A percentile compares a stretch with the other conserved stretches of the same genome.
These are phyloP conservation scores for Bursaphelenchus mucronatus DNA, from an alignment of 1,140 invertebrate species.

Conservation along the genomic window DNA sequence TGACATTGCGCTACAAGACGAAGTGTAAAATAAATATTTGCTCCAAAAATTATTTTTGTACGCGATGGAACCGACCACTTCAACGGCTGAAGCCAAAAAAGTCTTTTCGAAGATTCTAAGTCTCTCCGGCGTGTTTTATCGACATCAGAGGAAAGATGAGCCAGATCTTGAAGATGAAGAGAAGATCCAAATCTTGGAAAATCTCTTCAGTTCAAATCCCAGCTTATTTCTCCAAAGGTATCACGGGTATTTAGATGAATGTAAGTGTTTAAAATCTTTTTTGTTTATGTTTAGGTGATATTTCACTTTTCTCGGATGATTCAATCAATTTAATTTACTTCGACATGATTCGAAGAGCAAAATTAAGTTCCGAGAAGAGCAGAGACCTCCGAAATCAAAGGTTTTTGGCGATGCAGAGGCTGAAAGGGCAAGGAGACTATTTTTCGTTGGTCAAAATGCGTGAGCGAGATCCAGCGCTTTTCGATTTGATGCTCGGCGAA, in stretches of 20 bases:
- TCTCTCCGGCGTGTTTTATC: too few relatives aligned
- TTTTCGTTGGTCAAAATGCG: constrained; percentile 89
- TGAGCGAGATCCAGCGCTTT: constrained; percentile 78
- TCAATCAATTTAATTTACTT: constrained; percentile 4
- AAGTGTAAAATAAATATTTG: too few relatives aligned
- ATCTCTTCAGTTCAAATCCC: constrained; percentile 41
- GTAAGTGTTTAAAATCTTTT: constrained; percentile 25
- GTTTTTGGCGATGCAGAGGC: constrained; percentile 74
- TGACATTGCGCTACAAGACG: too few relatives aligned
- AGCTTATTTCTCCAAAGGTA: constrained; percentile 49
- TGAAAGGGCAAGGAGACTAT: constrained; percentile 72
- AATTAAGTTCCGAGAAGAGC: constrained; percentile 63
- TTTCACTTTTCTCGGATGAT: constrained; percentile 25
- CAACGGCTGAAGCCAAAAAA: too few relatives aligned
- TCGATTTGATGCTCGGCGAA: constrained; percentile 79
- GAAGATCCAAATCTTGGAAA: constrained; percentile 35
- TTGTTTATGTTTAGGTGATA: constrained; percentile 14
- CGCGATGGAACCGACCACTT: too few relatives aligned
- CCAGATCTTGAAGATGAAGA: constrained; percentile 36
- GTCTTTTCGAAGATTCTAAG: too few relatives aligned
- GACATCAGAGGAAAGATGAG: too few relatives aligned
- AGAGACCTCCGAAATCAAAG: constrained; percentile 70
- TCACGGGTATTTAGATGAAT: constrained; percentile 18
- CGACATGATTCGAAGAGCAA: constrained; percentile 63
- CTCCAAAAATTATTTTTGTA: too few relatives aligned